Base-by-base conservation (phyloP, 2,888 invertebrate genomes). In the Tetranychus piercei region DNA sequence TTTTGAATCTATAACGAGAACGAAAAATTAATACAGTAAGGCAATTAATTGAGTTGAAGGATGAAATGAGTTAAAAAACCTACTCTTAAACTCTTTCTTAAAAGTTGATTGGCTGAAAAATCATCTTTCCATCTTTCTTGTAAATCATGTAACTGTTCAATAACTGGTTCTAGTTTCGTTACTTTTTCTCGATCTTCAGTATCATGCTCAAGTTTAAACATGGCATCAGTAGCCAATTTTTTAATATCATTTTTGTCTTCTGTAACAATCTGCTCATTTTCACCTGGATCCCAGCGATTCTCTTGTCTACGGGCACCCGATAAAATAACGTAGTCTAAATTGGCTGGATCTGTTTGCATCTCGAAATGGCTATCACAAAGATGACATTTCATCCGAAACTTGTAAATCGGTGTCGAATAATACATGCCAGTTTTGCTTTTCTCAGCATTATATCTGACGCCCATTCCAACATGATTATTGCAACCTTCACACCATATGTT, bases 401-500 rank as follows among this genome's bases (percentile, higher is more conserved):
- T 92, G 82, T 94, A 99, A 1, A 99, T 87, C 0, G 99, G 97
- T 0, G 99, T 99, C 1, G 90, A 91, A 81, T 95, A 97, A 82
- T 99, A 99, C 91, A 94, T 97, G 78, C 97, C 99, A 73, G 94
- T 81, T 80, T 85, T 86, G 64, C 83, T 83, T 80, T 86, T 86
- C 80, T 86, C 85, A 23, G 86, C 85, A 81, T 86, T 99, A 82
- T 99, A 99, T 73, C 99, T 84, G 77, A 79, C 78, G 1, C 99
- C 97, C 96, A 97, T 99, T 45, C 96, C 99, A 75, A 99, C 94
- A 81, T 97, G 99, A 84, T 94, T 97, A 78, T 90, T 89, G 82
- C 99, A 99, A 74, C 96, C 96, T 66, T 93, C 92, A 80, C 99
- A 99, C 99, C 99, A 99, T 79, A 99, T 97, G 83, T 99, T 99